phyloP scores from a whole-genome alignment of 2,113 vertebrate species.

The Spea multiplicata region DNA sequence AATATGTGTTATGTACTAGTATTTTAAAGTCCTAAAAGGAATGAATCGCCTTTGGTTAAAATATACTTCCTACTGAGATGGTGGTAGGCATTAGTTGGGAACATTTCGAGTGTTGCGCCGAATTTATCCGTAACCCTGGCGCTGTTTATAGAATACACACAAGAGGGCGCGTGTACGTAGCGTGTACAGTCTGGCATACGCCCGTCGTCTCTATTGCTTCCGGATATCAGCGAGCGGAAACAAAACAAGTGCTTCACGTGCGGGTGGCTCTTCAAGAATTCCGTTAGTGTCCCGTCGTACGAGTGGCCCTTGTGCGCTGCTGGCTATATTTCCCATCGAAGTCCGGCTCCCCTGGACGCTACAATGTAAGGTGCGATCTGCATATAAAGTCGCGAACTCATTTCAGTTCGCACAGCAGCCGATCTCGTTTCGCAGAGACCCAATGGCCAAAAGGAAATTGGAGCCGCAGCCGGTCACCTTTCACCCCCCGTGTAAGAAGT shows the following conservation, averaged over 20 bases:
- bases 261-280: background rate
- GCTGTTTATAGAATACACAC: background rate
- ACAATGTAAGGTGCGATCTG: no score
- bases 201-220: background rate
- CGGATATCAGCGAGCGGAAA: background rate
- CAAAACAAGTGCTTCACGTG: background rate
- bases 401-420: background rate
- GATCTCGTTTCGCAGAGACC: background rate
- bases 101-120: no score
- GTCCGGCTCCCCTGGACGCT: no score
- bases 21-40: no score
- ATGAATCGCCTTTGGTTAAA: no score
- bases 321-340: no score
- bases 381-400: no score
- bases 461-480: conserved; percentile 2
- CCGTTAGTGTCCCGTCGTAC: no score
- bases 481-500: conserved; percentile 10
- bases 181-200: background rate
- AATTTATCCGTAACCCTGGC: no score
- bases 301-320: background rate
- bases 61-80: no score
- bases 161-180: background rate
- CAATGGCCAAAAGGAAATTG: conserved; percentile 7
- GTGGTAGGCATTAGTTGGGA: no score
- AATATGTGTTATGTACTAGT: no score